These are phyloP conservation scores for Bettongia penicillata DNA, from an alignment of 2,113 vertebrate genomes.

Conservation along the genomic window DNA sequence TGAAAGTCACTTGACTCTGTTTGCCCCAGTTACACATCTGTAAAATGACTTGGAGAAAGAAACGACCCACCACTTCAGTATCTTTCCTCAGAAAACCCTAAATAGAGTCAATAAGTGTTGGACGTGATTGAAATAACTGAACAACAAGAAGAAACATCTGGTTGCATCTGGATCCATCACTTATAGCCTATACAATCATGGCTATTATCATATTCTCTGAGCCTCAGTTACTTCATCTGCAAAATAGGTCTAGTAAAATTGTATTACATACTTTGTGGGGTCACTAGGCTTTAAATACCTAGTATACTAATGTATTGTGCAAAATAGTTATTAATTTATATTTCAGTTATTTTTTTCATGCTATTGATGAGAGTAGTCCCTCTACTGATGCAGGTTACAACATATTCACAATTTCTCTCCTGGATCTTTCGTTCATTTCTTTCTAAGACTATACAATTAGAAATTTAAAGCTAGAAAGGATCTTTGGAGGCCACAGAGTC, in stretches of 20 bases:
- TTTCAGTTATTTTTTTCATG: neutral
- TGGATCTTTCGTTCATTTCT: neutral
- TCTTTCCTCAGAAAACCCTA: neutral
- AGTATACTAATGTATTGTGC: neutral
- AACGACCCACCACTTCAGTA: neutral
- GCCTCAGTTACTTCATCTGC: neutral
- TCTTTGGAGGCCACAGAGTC: neutral
- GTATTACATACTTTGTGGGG: neutral
- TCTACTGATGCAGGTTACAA: neutral
- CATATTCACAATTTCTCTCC: neutral
- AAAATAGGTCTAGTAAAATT: neutral
- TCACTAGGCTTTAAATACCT: neutral
- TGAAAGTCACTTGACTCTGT: neutral
- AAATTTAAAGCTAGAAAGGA: neutral
- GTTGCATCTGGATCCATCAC: neutral
- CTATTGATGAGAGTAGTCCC: neutral
- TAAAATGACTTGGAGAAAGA: neutral
- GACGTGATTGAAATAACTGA: neutral
- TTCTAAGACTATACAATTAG: neutral
- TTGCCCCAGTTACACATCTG: neutral
- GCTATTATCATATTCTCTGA: neutral
- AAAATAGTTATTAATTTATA: neutral
- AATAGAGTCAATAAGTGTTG: neutral
- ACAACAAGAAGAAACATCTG: neutral
- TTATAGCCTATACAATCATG: neutral